phyloP scores from a whole-genome alignment of 2,888 invertebrate species.

The Sipunculus nudus region DNA sequence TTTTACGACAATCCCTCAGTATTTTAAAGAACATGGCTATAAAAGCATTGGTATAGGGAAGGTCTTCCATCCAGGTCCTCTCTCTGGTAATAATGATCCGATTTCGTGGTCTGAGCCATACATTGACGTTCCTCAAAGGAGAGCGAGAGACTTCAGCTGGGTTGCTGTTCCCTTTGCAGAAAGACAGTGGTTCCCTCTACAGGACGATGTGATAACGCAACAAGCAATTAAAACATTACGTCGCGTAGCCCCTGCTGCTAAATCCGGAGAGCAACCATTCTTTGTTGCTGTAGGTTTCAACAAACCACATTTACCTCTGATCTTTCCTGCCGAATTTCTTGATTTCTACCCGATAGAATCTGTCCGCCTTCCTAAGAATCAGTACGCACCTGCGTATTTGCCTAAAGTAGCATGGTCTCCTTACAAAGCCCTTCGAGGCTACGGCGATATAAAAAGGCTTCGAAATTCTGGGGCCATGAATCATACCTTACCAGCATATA shows the following conservation, averaged over 20 bases:
- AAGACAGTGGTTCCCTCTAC: conserved; percentile 28
- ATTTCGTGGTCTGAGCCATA: conserved; percentile 40
- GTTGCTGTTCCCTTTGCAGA: conserved; percentile 34
- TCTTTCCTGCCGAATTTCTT: conserved; percentile 2
- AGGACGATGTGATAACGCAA: conserved; percentile 29
- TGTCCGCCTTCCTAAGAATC: conserved; percentile 38
- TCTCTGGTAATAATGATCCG: conserved; percentile 31
- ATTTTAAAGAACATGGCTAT: conserved; percentile 43
- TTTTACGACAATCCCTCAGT: conserved; percentile 42
- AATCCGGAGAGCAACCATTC: conserved; percentile 31
- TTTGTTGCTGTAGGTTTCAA: conserved; percentile 43
- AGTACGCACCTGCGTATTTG: conserved; percentile 36
- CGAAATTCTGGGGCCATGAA: conserved; percentile 32
- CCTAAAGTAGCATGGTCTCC: conserved; percentile 39
- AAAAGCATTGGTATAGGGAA: conserved; percentile 40
- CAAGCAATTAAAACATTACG: conserved; percentile 24
- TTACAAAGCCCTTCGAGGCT: conserved; percentile 33
- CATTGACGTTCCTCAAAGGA: too few relatives aligned
- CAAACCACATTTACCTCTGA: too few relatives aligned
- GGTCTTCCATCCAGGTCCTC: conserved; percentile 38
- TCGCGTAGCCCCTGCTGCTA: conserved; percentile 8
- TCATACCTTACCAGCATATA: conserved; percentile 36
- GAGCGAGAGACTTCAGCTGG: conserved; percentile 43
- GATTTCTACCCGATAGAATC: not conserved
- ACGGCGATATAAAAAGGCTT: conserved; percentile 28